Base-by-base conservation (phyloP, 2,797 vertebrate species). In the Rhadinocentrus ornatus region DNA sequence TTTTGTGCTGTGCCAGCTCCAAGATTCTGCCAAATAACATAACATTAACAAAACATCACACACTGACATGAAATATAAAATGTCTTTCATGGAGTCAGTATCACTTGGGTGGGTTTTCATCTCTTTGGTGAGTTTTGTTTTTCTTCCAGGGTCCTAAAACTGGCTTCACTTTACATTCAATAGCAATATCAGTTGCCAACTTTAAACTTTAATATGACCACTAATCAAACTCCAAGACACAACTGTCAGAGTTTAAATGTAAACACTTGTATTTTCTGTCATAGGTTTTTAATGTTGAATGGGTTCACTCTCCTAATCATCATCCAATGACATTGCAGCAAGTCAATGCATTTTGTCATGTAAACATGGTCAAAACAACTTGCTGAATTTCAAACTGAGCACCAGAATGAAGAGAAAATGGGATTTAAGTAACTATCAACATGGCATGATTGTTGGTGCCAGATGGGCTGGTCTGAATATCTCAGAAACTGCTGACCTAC, bases 1-100 rank as follows among this genome's bases (percentile, higher is more conserved):
- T 86, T 88, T 92, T 93, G 72, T 91, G 93, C 55, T 74, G 86
- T 3, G 92, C 89, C 56, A 94, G 88, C 66, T 90, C 90, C 83
- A 89, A 34, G 71, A 93, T 91, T 68, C 94, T 94, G 74, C 70
- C 62, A 69, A 63, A 69, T 57, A 26, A 73, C 54, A 67, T 2
- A 69, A 61, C 22, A 66, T 50, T 16, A 29, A 53, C 35, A 20
- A 69, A 62, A 66, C 26, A 52, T 44, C 62, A 73, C 15, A 66
- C 60, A 86, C 46, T 37, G 58, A 31, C 53, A 56, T 56, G 34
- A 73, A 72, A 86, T 52, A 50, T 0, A 20, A 69, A 18, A 46
- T n/a, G 6, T 46, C 44, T 20, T 46, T n/a, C 44, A 9, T 10
- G 44, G 44, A 44, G 44, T 60, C 34, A 34, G 65, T 55, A 69